Evolutionary conservation across 1,140 invertebrate species (phyloP).

Genomic region (Bombus balteatus): DNA sequence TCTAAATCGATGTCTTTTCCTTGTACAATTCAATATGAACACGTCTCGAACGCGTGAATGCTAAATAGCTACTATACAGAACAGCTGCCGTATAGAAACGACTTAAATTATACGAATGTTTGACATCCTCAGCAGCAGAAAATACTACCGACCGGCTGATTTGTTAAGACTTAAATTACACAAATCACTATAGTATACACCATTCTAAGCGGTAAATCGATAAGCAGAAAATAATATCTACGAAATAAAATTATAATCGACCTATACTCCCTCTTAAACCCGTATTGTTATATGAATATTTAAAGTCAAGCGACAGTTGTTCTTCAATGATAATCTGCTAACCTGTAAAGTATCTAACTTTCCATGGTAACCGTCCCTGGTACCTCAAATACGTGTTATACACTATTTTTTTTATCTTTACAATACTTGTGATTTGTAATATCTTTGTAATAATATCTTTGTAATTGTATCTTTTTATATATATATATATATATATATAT

Average conservation of each 20-base stretch:
- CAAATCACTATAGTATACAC: not conserved
- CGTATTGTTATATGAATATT: not conserved
- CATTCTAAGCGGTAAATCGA: not conserved
- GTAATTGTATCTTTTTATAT: too few relatives aligned
- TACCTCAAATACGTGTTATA: too few relatives aligned
- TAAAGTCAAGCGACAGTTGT: not conserved
- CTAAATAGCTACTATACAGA: not conserved
- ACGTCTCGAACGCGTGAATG: too few relatives aligned
- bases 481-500: too few relatives aligned
- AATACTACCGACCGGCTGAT: not conserved
- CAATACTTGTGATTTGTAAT: too few relatives aligned
- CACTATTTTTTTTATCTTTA: not conserved
- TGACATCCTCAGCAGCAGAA: not conserved
- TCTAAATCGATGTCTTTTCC: slow-evolving; percentile 43
- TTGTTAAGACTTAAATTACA: not conserved
- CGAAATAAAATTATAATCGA: not conserved
- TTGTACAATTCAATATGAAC: not conserved
- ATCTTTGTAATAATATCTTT: too few relatives aligned
- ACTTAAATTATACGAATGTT: not conserved
- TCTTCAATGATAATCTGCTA: not conserved
- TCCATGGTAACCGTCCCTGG: slow-evolving; percentile 39
- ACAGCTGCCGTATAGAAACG: too few relatives aligned
- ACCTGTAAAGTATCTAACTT: not conserved
- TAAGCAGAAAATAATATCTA: not conserved
- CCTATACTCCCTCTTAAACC: not conserved